Evolutionary conservation across 2,797 vertebrate species (phyloP).

Genomic region (Fistularia commersonii): DNA sequence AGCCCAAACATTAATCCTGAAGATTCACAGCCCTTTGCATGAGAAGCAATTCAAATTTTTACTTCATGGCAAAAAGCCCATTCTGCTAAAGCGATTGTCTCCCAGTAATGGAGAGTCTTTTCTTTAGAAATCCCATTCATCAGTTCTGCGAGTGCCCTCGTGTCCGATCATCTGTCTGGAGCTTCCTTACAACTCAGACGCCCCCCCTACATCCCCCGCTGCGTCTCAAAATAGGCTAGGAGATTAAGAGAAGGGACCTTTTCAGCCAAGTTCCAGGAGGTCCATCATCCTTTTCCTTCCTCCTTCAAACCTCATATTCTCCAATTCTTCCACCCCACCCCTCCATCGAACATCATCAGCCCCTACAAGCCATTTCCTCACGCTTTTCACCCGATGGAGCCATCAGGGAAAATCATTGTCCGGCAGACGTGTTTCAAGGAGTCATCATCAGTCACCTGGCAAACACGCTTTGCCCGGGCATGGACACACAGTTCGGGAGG

Average conservation of each 20-base stretch:
- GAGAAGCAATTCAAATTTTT: constrained; percentile 33
- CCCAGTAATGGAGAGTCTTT: constrained; percentile 40
- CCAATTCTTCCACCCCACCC: constrained; percentile 6
- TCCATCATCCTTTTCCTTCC: constrained; percentile 30
- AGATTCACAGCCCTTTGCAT: constrained; percentile 3
- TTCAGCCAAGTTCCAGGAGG: constrained; percentile 46
- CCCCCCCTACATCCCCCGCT: constrained; percentile 28
- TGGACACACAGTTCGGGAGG: background rate
- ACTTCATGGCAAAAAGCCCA: constrained; percentile 40
- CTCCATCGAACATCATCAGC: background rate
- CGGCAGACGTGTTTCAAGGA: constrained; percentile 27
- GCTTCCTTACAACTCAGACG: constrained; percentile 20
- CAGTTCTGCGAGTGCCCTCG: constrained; percentile 54
- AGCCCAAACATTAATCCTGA: constrained; percentile 11
- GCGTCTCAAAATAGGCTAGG: constrained; percentile 54
- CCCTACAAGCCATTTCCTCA: constrained; percentile 21
- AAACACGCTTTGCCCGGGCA: constrained; percentile 9
- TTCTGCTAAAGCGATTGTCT: constrained; percentile 46
- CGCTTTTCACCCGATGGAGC: constrained; percentile 52
- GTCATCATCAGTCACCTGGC: constrained; percentile 39
- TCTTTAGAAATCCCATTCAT: constrained; percentile 59
- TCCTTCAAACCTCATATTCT: background rate
- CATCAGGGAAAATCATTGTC: constrained; percentile 51
- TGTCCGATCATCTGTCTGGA: constrained; percentile 52
- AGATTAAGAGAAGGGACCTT: constrained; percentile 40